phyloP scores from a whole-genome alignment of 2,888 invertebrate genomes.

The Chrysolina haemoptera region DNA sequence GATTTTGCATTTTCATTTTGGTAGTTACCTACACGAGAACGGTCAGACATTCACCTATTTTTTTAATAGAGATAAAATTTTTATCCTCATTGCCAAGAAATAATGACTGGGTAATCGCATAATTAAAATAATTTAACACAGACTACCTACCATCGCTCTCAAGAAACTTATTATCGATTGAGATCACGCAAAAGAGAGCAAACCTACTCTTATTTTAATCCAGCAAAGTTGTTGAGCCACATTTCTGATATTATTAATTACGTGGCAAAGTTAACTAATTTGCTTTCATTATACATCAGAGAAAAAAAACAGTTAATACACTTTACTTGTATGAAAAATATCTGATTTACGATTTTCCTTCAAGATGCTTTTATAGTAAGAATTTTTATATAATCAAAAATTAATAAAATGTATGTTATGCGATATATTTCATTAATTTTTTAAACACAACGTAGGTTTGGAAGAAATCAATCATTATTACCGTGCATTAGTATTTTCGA shows the following conservation, averaged over 20 bases:
- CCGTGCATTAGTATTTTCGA: not conserved
- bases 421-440: conserved; percentile 40
- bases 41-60: not conserved
- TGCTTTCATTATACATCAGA: conserved; percentile 50
- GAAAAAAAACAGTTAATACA: conserved; percentile 48
- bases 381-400: conserved; percentile 46
- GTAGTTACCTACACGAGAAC: not conserved
- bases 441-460: not conserved
- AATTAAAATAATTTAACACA: conserved; percentile 42
- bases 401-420: conserved; percentile 44
- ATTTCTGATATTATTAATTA: conserved; percentile 53
- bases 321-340: conserved; percentile 52
- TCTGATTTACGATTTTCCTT: conserved; percentile 42
- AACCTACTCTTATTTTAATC: conserved; percentile 47
- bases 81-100: conserved; percentile 1
- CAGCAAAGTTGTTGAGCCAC: conserved; percentile 49
- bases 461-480: not conserved
- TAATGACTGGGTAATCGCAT: conserved; percentile 14
- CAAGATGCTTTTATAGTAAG: conserved; percentile 46
- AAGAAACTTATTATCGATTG: conserved; percentile 51
- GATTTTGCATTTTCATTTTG: not conserved
- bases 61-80: not conserved
- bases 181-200: conserved; percentile 51
- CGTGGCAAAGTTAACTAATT: conserved; percentile 54
- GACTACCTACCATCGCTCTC: conserved; percentile 26